These are phyloP conservation scores for Drosophila rufa DNA, from an alignment of 1,140 invertebrate species.

Conservation along the genomic window DNA sequence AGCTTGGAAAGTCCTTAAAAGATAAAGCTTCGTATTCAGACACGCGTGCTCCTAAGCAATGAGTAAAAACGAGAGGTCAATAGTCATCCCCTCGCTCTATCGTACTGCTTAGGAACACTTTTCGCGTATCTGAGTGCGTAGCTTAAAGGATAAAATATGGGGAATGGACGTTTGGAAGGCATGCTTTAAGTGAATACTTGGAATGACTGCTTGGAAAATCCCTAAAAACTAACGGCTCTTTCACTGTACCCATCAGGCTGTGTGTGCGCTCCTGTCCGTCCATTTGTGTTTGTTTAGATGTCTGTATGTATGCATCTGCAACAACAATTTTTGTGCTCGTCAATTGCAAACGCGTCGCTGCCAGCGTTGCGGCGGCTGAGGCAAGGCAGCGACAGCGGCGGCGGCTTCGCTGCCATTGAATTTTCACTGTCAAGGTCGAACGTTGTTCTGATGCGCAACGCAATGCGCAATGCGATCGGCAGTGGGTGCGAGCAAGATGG, in stretches of 20 bases:
- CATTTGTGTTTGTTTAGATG: background rate
- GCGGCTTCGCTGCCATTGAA: conserved; percentile 59
- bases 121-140: too few relatives aligned
- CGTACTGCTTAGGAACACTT: too few relatives aligned
- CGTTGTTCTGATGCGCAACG: conserved; percentile 83
- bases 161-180: background rate
- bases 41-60: too few relatives aligned
- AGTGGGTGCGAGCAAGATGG: conserved; percentile 27
- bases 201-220: background rate
- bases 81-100: too few relatives aligned
- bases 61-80: too few relatives aligned
- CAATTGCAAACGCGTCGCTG: conserved; percentile 77
- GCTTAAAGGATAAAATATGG: background rate
- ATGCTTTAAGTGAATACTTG: too few relatives aligned
- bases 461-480: conserved; percentile 69
- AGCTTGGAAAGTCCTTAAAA: background rate
- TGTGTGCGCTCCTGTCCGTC: background rate
- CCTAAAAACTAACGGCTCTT: conserved; percentile 2
- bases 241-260: background rate
- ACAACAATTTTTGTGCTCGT: conserved; percentile 62
- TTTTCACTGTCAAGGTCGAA: conserved; percentile 85
- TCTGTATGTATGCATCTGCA: conserved; percentile 10
- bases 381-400: conserved; percentile 24
- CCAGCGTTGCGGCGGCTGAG: conserved; percentile 27
- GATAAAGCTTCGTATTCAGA: too few relatives aligned